Base-by-base conservation (phyloP, 1,140 invertebrate species). In the Chrysopa pallens region DNA sequence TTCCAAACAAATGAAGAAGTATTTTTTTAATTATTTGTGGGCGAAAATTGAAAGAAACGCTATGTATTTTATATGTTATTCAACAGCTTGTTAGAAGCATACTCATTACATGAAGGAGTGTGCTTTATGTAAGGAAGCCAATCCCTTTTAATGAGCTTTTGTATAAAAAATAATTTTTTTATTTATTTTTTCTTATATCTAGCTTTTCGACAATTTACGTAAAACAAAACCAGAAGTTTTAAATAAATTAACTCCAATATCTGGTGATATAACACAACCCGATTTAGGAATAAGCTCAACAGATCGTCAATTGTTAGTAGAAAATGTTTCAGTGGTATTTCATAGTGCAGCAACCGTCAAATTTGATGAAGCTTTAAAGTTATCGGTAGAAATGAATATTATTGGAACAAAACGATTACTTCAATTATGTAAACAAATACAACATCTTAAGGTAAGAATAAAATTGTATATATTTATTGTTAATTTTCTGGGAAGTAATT, bases 321-420 rank as follows among this genome's bases (percentile, higher is more conserved):
- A 57, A 29, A 48, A 53, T 41, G 49, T 53, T 44, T 44, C 58
- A 64, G 60, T 80, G 29, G 70, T 80, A 1, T 76, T 80, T 55
- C 77, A 80, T 54, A 72, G 69, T 9, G 77, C 78, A 5, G 78
- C 77, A 6, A 78, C 77, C 29, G 52, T 80, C 11, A 72, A 71
- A 48, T 80, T 79, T 57, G 73, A 78, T 53, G 74, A 80, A 55
- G 59, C 65, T 14, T 55, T 79, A 14, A 66, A 66, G 59, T 36
- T 40, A 8, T 43, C 55, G 15, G 42, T 56, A 0, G 43, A 43
- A 11, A 42, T 53, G 29, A 59, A 59, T 40, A 38, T 52, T 4
- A 29, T 42, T 9, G 52, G 50, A 2, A 51, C 49, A n/a, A 13
- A 38, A 6, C 13, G 36, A n/a, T 28, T 52, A 6, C 44, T 54